A percentile compares a stretch with the other conserved stretches of the same genome.
These are phyloP conservation scores for Sericinus montela DNA, from an alignment of 2,888 invertebrate genomes.

Conservation along the genomic window DNA sequence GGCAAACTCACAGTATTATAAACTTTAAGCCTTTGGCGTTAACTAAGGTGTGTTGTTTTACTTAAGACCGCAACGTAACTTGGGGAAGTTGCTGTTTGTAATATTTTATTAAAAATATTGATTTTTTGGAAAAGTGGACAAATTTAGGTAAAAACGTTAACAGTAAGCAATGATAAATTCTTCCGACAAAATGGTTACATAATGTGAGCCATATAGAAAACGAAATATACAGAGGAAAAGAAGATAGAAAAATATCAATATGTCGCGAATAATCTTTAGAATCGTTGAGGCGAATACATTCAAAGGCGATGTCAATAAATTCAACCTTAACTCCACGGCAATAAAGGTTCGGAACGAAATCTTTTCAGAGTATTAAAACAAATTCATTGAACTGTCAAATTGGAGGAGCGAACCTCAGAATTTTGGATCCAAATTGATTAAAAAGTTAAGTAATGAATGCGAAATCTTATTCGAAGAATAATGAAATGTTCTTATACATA, in stretches of 20 bases:
- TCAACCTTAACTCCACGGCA: constrained; percentile 60
- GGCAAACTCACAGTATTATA: neutral
- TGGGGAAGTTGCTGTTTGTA: neutral
- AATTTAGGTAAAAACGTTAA: constrained; percentile 1
- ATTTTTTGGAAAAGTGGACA: neutral
- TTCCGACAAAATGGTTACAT: constrained; percentile 2
- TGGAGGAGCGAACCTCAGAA: constrained; percentile 65
- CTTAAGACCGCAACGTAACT: neutral
- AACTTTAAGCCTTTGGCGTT: constrained; percentile 2
- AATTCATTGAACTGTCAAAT: constrained; percentile 68
- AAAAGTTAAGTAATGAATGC: constrained; percentile 63
- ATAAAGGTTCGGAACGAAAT: constrained; percentile 65
- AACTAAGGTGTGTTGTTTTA: constrained; percentile 10
- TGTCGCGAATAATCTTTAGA: constrained; percentile 41
- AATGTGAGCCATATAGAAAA: constrained; percentile 13
- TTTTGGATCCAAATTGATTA: constrained; percentile 65
- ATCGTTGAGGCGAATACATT: constrained; percentile 53
- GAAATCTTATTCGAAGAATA: constrained; percentile 43
- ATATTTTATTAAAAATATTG: neutral
- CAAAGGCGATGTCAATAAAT: constrained; percentile 52
- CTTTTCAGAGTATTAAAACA: constrained; percentile 66
- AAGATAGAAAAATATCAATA: constrained; percentile 32
- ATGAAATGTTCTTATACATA: constrained; percentile 31
- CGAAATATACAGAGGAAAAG: constrained; percentile 22
- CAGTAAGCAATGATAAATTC: constrained; percentile 3